phyloP scores from a whole-genome alignment of 2,113 vertebrate genomes.

The Motacilla tschutschensis region DNA sequence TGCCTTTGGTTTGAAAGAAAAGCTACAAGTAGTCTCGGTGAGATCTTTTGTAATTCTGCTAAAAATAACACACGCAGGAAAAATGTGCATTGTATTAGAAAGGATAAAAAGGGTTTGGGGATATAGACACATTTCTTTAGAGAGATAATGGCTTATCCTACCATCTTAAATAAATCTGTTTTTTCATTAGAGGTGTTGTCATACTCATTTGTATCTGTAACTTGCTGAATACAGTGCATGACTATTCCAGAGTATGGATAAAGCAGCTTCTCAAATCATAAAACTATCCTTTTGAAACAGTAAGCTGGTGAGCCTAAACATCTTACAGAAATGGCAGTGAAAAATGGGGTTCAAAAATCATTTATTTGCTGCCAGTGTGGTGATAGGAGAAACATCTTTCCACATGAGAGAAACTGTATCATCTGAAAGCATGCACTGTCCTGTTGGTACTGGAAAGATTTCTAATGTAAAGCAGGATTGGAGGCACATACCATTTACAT shows the following conservation, averaged over 20 bases:
- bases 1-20: neutral
- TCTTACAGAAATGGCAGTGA: neutral
- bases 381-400: constrained; percentile 1
- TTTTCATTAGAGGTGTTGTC: neutral
- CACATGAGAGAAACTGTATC: constrained; percentile 17
- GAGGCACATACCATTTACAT: constrained; percentile 11
- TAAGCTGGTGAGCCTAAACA: neutral
- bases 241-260: neutral
- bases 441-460: constrained; percentile 41
- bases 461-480: neutral
- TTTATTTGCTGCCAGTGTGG: constrained; percentile 26
- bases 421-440: constrained; percentile 34
- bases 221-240: neutral
- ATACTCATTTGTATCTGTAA: neutral
- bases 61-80: neutral
- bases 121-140: neutral
- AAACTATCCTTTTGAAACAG: neutral
- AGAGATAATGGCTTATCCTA: neutral
- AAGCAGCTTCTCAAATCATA: neutral
- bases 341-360: constrained; percentile 22
- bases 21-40: neutral
- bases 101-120: neutral
- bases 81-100: neutral
- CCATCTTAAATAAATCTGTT: neutral
- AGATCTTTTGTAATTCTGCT: neutral